These are phyloP conservation scores for Yoshiicerus persimilis DNA, from an alignment of 1,140 invertebrate species.

Conservation along the genomic window DNA sequence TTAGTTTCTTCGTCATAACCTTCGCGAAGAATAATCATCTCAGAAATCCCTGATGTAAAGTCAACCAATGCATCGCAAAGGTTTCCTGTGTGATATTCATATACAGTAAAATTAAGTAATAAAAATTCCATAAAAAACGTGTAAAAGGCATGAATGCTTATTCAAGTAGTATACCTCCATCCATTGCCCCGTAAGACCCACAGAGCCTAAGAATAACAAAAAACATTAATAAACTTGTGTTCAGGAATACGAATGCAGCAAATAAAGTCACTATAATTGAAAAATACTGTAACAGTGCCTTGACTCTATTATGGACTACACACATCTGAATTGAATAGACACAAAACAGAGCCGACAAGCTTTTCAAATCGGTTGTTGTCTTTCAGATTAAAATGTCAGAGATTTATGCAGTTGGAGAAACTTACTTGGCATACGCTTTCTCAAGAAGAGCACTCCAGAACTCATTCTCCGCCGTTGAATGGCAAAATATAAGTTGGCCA, in stretches of 20 bases:
- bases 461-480: slow-evolving; percentile 63
- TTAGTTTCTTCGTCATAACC: slow-evolving; percentile 59
- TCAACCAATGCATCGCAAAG: slow-evolving; percentile 72
- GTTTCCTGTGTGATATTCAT: slow-evolving; percentile 55
- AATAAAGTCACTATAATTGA: background rate
- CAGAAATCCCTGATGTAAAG: slow-evolving; percentile 71
- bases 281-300: background rate
- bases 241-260: background rate
- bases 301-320: background rate
- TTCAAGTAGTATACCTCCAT: slow-evolving; percentile 59
- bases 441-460: slow-evolving; percentile 74
- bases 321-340: background rate
- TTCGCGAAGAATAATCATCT: slow-evolving; percentile 56
- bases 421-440: slow-evolving; percentile 74
- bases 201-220: slow-evolving; percentile 54
- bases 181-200: slow-evolving; percentile 71
- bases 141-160: background rate
- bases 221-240: background rate
- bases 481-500: slow-evolving; percentile 66
- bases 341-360: background rate
- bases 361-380: background rate
- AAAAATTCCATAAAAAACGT: too few species aligned
- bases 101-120: background rate
- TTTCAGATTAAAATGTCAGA: background rate
- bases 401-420: background rate